phyloP scores from a whole-genome alignment of 2,888 invertebrate species.

The Patella pellucida region DNA sequence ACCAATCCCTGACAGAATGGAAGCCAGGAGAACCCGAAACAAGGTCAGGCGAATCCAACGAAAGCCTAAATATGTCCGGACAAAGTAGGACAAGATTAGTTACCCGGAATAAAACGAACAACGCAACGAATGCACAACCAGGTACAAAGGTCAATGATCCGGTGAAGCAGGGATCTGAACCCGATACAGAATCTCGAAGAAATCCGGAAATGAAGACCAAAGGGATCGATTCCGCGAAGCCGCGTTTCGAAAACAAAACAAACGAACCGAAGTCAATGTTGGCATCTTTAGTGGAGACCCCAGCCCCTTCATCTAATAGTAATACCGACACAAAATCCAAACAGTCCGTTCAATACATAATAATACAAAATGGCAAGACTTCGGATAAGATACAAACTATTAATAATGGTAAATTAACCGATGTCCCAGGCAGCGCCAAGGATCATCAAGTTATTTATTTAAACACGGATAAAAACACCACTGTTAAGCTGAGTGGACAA shows the following conservation, averaged over 20 bases:
- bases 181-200: no score
- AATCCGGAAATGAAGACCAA: background rate
- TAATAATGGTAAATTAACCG: no score
- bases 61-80: no score
- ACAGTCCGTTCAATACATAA: background rate
- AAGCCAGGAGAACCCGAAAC: background rate
- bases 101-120: no score
- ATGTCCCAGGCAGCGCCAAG: background rate
- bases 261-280: background rate
- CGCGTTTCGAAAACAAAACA: background rate
- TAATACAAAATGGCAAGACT: slow-evolving; percentile 1
- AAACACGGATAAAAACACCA: background rate
- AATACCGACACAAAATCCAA: background rate
- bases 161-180: no score
- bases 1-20: background rate
- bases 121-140: no score
- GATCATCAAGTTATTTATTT: background rate
- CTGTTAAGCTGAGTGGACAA: background rate
- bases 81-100: no score
- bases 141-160: no score
- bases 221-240: background rate
- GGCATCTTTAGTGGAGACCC: background rate
- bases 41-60: no score
- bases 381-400: background rate
- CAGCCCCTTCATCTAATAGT: no score